Evolutionary conservation across 2,797 vertebrate species (phyloP).

Genomic region (Bradypodion pumilum): DNA sequence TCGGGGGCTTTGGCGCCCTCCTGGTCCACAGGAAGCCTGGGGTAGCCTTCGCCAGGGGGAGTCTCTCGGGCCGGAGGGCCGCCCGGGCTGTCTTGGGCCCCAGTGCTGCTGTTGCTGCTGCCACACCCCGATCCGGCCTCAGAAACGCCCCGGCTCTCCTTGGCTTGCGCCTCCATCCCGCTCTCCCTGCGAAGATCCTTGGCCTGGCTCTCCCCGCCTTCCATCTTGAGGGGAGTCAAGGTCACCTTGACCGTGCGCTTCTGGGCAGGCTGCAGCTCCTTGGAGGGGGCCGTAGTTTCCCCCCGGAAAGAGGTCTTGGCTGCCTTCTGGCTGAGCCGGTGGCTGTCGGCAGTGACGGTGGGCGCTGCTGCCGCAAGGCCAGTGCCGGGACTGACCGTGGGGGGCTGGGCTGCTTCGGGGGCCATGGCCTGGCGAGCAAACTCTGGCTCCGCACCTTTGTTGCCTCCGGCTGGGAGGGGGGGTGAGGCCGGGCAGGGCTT

Average conservation of each 20-base stretch:
- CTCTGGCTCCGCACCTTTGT: constrained; percentile 69
- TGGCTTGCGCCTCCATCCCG: constrained; percentile 50
- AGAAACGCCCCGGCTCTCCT: constrained; percentile 49
- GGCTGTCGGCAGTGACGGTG: constrained; percentile 70
- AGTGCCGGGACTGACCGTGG: constrained; percentile 70
- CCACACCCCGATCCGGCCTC: constrained; percentile 49
- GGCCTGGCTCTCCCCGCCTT: constrained; percentile 78
- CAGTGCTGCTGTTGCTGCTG: constrained; percentile 59
- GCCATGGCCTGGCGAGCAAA: constrained; percentile 67
- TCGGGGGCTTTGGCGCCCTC: constrained; percentile 87
- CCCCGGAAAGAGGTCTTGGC: constrained; percentile 64
- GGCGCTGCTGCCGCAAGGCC: constrained; percentile 60
- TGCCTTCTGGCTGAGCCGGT: constrained; percentile 68
- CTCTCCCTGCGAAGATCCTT: constrained; percentile 64
- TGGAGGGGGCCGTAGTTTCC: constrained; percentile 74
- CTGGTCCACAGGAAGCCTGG: constrained; percentile 67
- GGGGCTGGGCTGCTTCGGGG: constrained; percentile 75
- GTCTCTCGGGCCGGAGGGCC: constrained; percentile 65
- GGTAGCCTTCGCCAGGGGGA: constrained; percentile 63
- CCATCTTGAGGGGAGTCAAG: constrained; percentile 83
- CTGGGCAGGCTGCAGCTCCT: constrained; percentile 80
- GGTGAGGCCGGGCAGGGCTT: constrained; percentile 64
- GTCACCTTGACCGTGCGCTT: constrained; percentile 84
- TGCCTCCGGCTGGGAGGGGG: constrained; percentile 54
- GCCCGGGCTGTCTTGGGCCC: constrained; percentile 57